Base-by-base conservation (phyloP, 2,797 vertebrate species). In the Oryzias sinensis region DNA sequence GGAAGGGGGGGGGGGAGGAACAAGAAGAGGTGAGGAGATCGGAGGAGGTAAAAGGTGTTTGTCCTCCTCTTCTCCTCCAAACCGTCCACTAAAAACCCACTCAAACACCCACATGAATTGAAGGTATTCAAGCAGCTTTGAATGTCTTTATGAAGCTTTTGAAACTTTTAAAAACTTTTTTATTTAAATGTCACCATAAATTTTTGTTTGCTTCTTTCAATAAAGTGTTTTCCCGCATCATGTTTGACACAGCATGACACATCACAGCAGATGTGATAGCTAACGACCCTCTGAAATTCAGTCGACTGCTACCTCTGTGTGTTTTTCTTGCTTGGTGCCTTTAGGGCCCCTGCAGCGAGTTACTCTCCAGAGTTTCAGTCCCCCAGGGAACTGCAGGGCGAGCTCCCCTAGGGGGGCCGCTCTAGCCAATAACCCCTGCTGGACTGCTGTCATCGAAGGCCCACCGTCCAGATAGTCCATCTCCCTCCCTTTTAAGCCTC, bases 1-100 rank as follows among this genome's bases (percentile, higher is more conserved):
- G 80, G 82, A 88, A 81, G 88, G 87, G 81, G 88, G 87, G 87
- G 91, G 85, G 88, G 84, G 87, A 83, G 79, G 79, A 81, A 66
- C 62, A 75, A 72, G 62, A 77, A 69, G 33, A 72, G 77, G 79
- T 63, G 63, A 73, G 53, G 33, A 79, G 74, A 53, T 60, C 53
- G 70, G 65, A 56, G 67, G 64, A 62, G 29, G 41, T 37, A 37
- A 37, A 37, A 37, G 33, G 33, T 74, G 56, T 79, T 77, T 73
- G 76, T 85, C 80, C 77, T 82, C 78, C 76, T 81, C 70, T 63
- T 75, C 70, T 60, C 49, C 49, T 58, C 62, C 67, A 81, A 81
- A 83, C 76, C 79, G 71, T 59, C 73, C 68, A 63, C 66, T 83
- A 78, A 65, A 68, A 59, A 69, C 61, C 65, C n/a, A 68, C 58